These are phyloP conservation scores for Hemistola chrysoprasaria DNA, from an alignment of 2,888 invertebrate genomes.

Conservation along the genomic window DNA sequence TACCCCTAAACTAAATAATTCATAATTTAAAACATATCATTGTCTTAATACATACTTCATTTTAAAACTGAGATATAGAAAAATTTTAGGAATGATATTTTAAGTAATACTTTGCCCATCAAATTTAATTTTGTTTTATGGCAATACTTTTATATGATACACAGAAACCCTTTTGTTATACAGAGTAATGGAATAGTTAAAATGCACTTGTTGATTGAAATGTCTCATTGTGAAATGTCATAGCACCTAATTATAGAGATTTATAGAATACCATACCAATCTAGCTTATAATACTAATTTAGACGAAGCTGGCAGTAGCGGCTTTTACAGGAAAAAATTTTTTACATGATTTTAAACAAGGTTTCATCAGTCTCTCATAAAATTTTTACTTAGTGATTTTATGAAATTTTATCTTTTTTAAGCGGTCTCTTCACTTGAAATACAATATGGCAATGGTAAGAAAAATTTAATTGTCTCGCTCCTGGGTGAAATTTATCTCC, in stretches of 20 bases:
- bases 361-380: too few relatives aligned
- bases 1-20: slow-evolving; percentile 52
- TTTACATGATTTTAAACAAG: too few relatives aligned
- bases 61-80: slow-evolving; percentile 31
- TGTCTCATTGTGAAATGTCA: slow-evolving; percentile 37
- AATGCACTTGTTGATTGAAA: slow-evolving; percentile 33
- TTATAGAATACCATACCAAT: slow-evolving; percentile 49
- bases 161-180: too few relatives aligned
- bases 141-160: too few relatives aligned
- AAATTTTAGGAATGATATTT: slow-evolving; percentile 42
- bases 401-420: too few relatives aligned
- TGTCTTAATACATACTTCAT: slow-evolving; percentile 49
- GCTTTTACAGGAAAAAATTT: too few relatives aligned
- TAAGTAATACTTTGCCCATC: slow-evolving; percentile 40
- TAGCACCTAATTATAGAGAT: slow-evolving; percentile 66
- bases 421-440: too few relatives aligned
- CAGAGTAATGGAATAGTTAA: neutral
- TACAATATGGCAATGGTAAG: too few relatives aligned
- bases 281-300: slow-evolving; percentile 50
- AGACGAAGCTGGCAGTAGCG: slow-evolving; percentile 33
- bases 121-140: too few relatives aligned
- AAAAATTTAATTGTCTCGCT: too few relatives aligned
- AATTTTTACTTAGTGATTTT: too few relatives aligned
- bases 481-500: too few relatives aligned
- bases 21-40: slow-evolving; percentile 31